A percentile compares a stretch with the other conserved stretches of the same genome.
These are phyloP conservation scores for Rhegmatorhina hoffmannsi DNA, from an alignment of 2,113 vertebrate genomes.

Conservation along the genomic window DNA sequence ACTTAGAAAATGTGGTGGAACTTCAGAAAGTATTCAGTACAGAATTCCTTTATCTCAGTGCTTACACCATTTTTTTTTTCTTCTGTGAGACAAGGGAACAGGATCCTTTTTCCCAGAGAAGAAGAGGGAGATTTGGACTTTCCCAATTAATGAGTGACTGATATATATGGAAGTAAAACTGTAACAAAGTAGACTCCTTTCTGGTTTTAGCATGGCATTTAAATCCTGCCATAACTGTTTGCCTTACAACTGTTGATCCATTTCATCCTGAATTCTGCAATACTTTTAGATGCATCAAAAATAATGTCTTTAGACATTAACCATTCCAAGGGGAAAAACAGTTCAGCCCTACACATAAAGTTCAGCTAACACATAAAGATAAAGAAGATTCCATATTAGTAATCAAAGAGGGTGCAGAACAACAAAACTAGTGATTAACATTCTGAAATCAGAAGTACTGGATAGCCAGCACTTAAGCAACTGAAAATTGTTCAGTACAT, in stretches of 20 bases:
- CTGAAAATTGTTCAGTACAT: neutral
- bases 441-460: neutral
- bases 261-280: neutral
- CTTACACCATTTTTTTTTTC: neutral
- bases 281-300: neutral
- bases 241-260: neutral
- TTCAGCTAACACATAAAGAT: neutral
- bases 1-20: neutral
- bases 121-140: neutral
- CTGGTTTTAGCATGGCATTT: neutral
- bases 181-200: neutral
- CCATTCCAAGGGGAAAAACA: neutral
- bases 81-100: neutral
- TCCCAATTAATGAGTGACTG: neutral
- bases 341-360: neutral
- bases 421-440: neutral
- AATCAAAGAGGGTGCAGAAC: neutral
- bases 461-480: neutral
- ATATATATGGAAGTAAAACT: accelerated
- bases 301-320: neutral
- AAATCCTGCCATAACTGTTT: neutral
- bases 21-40: neutral
- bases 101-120: neutral
- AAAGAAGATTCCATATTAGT: neutral
- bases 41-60: neutral